A percentile compares a stretch with the other conserved stretches of the same genome.
phyloP scores from a whole-genome alignment of 2,888 invertebrate genomes.

The Agriopis leucophaearia region DNA sequence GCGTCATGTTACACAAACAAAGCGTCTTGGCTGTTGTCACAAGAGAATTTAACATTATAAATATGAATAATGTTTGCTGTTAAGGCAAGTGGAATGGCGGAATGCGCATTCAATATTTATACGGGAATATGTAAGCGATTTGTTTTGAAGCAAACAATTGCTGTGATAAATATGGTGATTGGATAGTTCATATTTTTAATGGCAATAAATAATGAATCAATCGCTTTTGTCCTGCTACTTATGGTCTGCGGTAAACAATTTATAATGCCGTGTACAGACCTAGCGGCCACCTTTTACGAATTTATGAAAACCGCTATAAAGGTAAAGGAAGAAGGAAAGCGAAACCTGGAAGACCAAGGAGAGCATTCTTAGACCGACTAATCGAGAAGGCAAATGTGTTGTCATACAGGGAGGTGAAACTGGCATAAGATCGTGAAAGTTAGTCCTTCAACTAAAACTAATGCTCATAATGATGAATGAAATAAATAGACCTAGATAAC shows the following conservation, averaged over 20 bases:
- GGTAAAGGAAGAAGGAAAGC: too few relatives aligned
- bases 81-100: conserved; percentile 31
- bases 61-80: conserved; percentile 27
- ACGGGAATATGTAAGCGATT: conserved; percentile 6
- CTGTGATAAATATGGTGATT: conserved; percentile 6
- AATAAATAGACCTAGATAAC: too few relatives aligned
- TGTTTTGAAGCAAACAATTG: conserved; percentile 3
- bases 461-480: too few relatives aligned
- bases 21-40: conserved; percentile 36
- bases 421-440: too few relatives aligned
- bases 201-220: neutral
- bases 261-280: too few relatives aligned
- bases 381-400: too few relatives aligned
- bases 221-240: neutral
- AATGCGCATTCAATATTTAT: conserved; percentile 39
- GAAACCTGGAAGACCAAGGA: too few relatives aligned
- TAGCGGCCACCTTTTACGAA: too few relatives aligned
- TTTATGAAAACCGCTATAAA: too few relatives aligned
- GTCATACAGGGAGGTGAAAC: too few relatives aligned
- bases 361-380: too few relatives aligned
- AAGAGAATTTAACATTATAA: conserved; percentile 27
- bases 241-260: neutral
- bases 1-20: conserved; percentile 47
- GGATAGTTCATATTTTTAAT: neutral
- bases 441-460: too few relatives aligned